Evolutionary conservation across 2,888 invertebrate species (phyloP).

Genomic region (Vandiemenella viatica): DNA sequence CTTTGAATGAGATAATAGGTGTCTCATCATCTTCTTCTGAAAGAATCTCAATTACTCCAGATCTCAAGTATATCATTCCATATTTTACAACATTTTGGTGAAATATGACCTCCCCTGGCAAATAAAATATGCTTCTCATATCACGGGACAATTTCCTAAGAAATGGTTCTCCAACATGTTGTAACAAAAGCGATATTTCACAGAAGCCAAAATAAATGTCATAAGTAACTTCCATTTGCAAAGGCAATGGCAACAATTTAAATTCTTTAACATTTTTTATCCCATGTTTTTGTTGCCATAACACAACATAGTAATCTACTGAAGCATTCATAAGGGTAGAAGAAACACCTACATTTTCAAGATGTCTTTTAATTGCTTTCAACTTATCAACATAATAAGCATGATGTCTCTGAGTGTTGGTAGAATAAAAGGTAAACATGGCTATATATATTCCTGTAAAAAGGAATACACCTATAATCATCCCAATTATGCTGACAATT

Average conservation of each 20-base stretch:
- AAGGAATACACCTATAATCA: slow-evolving; percentile 32
- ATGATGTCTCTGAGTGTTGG: slow-evolving; percentile 33
- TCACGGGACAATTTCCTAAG: slow-evolving; percentile 34
- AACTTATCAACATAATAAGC: slow-evolving; percentile 33
- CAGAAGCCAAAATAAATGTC: slow-evolving; percentile 37
- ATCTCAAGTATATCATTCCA: slow-evolving; percentile 36
- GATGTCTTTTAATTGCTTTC: slow-evolving; percentile 32
- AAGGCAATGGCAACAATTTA: slow-evolving; percentile 31
- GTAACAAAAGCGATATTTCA: slow-evolving; percentile 36
- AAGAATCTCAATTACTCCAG: slow-evolving; percentile 35
- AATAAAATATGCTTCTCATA: slow-evolving; percentile 38
- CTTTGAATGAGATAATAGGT: slow-evolving; percentile 35
- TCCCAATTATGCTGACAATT: slow-evolving; percentile 21
- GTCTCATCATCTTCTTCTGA: slow-evolving; percentile 40
- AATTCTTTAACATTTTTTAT: slow-evolving; percentile 33
- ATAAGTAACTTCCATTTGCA: slow-evolving; percentile 37
- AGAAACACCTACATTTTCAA: slow-evolving; percentile 19
- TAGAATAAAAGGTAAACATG: slow-evolving; percentile 35
- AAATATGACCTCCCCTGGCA: slow-evolving; percentile 36
- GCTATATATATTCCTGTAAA: slow-evolving; percentile 37
- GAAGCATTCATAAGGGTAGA: not conserved
- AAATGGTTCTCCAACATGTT: slow-evolving; percentile 37
- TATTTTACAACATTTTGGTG: slow-evolving; percentile 36
- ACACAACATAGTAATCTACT: slow-evolving; percentile 34
- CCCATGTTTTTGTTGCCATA: slow-evolving; percentile 38